These are phyloP conservation scores for Ornithoptera alexandrae DNA, from an alignment of 2,888 invertebrate species.

Conservation along the genomic window DNA sequence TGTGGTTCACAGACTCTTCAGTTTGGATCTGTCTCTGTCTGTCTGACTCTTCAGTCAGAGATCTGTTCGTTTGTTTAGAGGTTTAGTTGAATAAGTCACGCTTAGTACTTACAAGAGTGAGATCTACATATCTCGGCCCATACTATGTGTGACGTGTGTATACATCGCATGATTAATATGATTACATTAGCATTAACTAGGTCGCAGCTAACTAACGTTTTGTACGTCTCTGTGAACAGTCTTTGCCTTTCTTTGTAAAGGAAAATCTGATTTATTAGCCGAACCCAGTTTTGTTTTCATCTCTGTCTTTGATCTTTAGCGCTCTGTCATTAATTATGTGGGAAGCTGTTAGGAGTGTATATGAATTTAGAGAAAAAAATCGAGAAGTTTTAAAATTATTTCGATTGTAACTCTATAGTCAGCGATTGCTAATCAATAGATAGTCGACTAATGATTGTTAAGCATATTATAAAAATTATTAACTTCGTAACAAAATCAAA, in stretches of 20 bases:
- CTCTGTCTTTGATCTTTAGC: constrained; percentile 20
- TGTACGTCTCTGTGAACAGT: constrained; percentile 9
- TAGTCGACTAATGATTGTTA: no score
- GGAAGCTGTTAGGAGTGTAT: not conserved
- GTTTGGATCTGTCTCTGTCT: no score
- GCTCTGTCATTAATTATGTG: constrained; percentile 8
- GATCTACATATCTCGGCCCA: not conserved
- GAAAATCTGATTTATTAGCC: constrained; percentile 31
- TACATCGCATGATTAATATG: constrained; percentile 13
- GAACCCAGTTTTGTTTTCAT: constrained; percentile 22
- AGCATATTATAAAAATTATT: no score
- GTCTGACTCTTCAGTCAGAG: no score
- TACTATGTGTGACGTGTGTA: no score
- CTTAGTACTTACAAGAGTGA: constrained; percentile 12
- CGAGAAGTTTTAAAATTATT: no score
- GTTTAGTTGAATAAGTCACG: not conserved
- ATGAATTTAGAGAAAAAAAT: no score
- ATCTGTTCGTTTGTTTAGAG: no score
- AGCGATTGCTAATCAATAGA: no score
- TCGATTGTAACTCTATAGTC: no score
- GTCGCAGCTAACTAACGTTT: constrained; percentile 19
- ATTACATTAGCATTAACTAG: constrained; percentile 18
- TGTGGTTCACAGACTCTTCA: no score
- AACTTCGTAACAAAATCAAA: no score
- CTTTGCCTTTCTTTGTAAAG: constrained; percentile 25